Evolutionary conservation across 2,113 vertebrate species (phyloP).

Genomic region (Scalopus aquaticus): DNA sequence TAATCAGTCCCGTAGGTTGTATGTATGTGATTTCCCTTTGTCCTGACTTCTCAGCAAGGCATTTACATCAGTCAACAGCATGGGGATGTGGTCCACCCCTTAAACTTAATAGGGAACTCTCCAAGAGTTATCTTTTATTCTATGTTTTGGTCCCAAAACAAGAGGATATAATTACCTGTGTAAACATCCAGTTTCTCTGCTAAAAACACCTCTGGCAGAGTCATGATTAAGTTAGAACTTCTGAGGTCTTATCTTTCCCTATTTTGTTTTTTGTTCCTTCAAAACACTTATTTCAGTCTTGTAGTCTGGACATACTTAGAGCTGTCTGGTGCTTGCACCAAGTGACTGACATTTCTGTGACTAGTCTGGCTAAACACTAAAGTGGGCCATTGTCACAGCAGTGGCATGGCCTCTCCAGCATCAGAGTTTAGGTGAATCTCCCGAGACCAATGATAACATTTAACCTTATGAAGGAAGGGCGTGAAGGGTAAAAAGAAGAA

Average conservation of each 20-base stretch:
- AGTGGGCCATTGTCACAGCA: background rate
- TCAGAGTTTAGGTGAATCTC: background rate
- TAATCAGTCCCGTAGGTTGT: background rate
- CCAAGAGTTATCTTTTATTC: background rate
- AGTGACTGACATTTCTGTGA: background rate
- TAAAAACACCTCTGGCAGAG: background rate
- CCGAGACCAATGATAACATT: background rate
- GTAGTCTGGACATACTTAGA: fast-evolving
- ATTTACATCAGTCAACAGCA: background rate
- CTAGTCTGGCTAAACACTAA: background rate
- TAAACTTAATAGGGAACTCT: background rate
- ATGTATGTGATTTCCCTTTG: background rate
- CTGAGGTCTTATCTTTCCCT: background rate
- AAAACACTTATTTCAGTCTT: background rate
- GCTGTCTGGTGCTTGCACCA: fast-evolving
- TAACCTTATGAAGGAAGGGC: background rate
- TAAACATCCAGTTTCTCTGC: background rate
- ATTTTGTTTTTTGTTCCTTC: background rate
- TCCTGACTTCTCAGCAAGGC: background rate
- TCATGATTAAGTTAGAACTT: background rate
- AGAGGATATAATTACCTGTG: background rate
- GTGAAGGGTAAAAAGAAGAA: background rate
- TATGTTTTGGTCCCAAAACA: background rate
- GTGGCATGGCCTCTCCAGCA: background rate
- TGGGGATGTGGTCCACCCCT: background rate